phyloP scores from a whole-genome alignment of 2,888 invertebrate species.

The Lithophane semibrunnea region DNA sequence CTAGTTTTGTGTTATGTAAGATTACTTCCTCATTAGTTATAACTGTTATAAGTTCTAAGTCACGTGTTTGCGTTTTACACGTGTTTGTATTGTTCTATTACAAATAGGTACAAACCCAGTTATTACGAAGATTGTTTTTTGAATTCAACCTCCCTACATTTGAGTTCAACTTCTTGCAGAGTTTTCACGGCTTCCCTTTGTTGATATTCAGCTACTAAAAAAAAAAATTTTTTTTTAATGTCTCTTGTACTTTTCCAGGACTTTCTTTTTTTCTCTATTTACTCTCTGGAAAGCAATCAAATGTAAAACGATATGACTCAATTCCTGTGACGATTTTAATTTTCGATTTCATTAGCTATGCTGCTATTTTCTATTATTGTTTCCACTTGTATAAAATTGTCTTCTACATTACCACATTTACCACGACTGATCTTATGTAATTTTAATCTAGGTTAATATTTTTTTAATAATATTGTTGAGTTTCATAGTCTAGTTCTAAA shows the following conservation, averaged over 20 bases:
- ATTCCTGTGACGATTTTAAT: background rate
- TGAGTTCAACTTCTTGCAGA: conserved; percentile 25
- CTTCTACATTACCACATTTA: background rate
- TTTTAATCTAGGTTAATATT: background rate
- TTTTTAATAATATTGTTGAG: background rate
- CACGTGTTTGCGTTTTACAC: conserved; percentile 67
- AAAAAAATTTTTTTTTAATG: conserved; percentile 3
- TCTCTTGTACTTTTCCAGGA: conserved; percentile 7
- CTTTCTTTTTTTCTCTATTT: background rate
- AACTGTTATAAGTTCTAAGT: conserved; percentile 47
- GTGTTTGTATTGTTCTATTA: conserved; percentile 57
- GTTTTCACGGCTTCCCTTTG: conserved; percentile 45
- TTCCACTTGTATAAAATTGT: conserved; percentile 14
- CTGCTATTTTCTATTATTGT: background rate
- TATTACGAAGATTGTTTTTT: conserved; percentile 31
- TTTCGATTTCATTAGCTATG: conserved; percentile 4
- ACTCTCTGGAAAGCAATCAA: conserved; percentile 17
- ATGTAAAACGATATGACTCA: conserved; percentile 8
- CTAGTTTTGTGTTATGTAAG: conserved; percentile 65
- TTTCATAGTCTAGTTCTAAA: conserved; percentile 19
- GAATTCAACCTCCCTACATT: conserved; percentile 21
- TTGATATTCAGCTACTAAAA: conserved; percentile 8
- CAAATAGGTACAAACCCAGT: conserved; percentile 28
- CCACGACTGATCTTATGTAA: background rate
- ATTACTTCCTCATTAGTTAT: conserved; percentile 73